Conservation (phyloP, 2,888 invertebrate species). For the Orthosia gracilis region DNA sequence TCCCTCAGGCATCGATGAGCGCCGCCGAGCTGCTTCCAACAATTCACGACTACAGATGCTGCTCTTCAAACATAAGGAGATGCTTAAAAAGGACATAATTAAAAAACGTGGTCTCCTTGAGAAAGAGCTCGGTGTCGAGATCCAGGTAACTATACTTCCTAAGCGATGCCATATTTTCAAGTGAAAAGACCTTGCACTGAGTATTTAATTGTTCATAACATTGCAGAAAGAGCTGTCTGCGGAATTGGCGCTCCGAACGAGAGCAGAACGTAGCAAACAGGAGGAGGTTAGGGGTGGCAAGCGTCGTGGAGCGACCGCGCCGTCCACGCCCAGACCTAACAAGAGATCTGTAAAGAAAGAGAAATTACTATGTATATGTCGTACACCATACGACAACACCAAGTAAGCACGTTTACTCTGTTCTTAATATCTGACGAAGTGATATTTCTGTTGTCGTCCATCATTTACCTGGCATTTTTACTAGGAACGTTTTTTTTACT, state of each 20-base stretch:
- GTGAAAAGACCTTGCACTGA: background rate
- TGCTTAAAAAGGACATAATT: constrained; percentile 97
- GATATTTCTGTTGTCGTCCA: background rate
- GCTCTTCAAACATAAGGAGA: constrained; percentile 97
- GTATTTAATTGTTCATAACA: constrained; percentile 7
- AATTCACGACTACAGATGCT: constrained; percentile 93
- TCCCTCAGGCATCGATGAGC: constrained; percentile 82
- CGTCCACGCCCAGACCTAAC: constrained; percentile 74
- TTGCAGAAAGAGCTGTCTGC: constrained; percentile 94
- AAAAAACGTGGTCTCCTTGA: constrained; percentile 97
- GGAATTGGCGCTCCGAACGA: constrained; percentile 93
- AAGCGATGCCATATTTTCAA: background rate
- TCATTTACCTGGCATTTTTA: background rate
- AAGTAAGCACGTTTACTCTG: constrained; percentile 91
- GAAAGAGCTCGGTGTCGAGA: constrained; percentile 97
- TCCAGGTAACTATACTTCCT: constrained; percentile 91
- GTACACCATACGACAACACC: constrained; percentile 98
- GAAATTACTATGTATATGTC: constrained; percentile 97
- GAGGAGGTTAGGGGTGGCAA: constrained; percentile 92
- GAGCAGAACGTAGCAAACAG: constrained; percentile 93
- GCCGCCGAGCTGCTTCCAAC: constrained; percentile 90
- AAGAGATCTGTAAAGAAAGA: constrained; percentile 92
- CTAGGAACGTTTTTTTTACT: background rate
- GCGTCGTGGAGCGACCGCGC: constrained; percentile 76
- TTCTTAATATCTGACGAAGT: background rate